Evolutionary conservation across 1,140 invertebrate species (phyloP), one percentile per base, ranked within the genome.

Genomic region (Forficula auricularia): DNA sequence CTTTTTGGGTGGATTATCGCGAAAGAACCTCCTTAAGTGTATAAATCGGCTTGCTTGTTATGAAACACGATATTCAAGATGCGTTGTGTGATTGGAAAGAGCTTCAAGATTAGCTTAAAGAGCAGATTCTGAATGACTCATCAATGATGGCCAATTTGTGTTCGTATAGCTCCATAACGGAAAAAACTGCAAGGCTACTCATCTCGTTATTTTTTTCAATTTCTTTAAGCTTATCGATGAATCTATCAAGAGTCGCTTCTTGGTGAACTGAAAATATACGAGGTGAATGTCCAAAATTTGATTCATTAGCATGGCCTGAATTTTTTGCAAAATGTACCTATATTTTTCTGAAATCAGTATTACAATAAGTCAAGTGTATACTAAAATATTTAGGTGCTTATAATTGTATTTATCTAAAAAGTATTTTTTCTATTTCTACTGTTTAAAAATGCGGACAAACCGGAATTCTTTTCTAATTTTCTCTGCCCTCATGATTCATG

Each of bases 141-240:
- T 65, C 12, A 64, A 52, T n/a, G n/a, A n/a, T n/a, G 19, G 60
- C 58, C 38, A 68, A 50, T 56, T 79, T 77, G 51, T 75, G 77
- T 31, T 77, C 71, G 45, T 77, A 80, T 37, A 80, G 52, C 55
- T 80, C 77, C 67, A 81, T 79, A 2, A 80, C 64, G 20, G 71
- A 68, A 1, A 75, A 77, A 2, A 70, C 72, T 1, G 70, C 57
- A 40, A 70, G 60, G 47, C 73, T 69, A 9, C 49, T 48, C 14
- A 51, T 12, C 51, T 27, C 10, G 4, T 27, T 10, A 27, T 27
- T 27, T 27, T 27, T 27, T 27, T 27, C 22, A 4, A 27, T 52
- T 10, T 58, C 56, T 34, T 62, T 53, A 0, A n/a, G n/a, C n/a
- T n/a, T n/a, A n/a, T n/a, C n/a, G n/a, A n/a, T n/a, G n/a, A n/a